A percentile compares a stretch with the other conserved stretches of the same genome.
phyloP scores from a whole-genome alignment of 2,888 invertebrate genomes.

The Caenorhabditis panamensis region DNA sequence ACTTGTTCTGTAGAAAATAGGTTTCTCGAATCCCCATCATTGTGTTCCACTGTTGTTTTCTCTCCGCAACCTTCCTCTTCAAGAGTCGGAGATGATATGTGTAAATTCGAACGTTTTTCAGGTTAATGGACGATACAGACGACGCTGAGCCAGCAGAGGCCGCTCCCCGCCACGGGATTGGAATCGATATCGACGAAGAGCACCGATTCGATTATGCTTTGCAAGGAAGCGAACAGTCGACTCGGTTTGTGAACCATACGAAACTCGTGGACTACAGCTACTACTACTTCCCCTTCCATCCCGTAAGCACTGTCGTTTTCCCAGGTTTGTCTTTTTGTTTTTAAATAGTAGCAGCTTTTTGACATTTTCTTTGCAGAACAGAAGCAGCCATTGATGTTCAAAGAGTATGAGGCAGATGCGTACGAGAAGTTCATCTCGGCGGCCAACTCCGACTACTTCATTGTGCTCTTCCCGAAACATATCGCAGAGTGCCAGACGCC shows the following conservation, averaged over 20 bases:
- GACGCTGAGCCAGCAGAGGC: not conserved
- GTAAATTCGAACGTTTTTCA: too few relatives aligned
- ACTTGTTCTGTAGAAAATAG: too few relatives aligned
- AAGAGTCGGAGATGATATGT: too few relatives aligned
- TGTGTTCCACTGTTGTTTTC: too few relatives aligned
- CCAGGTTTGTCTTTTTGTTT: constrained; percentile 15
- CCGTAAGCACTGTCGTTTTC: constrained; percentile 16
- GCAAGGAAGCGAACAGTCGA: not conserved
- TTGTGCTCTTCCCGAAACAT: constrained; percentile 18
- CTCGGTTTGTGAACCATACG: constrained; percentile 12
- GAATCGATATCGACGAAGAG: not conserved
- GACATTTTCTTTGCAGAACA: too few relatives aligned
- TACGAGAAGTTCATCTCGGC: constrained; percentile 13
- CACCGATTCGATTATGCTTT: constrained; percentile 34
- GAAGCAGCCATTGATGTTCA: constrained; percentile 20
- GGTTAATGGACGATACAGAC: not conserved
- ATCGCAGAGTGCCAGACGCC: constrained; percentile 6
- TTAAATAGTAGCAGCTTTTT: not conserved
- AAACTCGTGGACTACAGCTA: constrained; percentile 19
- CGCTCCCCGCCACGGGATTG: too few relatives aligned
- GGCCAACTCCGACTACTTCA: constrained; percentile 29
- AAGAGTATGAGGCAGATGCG: constrained; percentile 4
- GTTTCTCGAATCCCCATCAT: too few relatives aligned
- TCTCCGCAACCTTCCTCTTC: too few relatives aligned
- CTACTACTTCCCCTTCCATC: constrained; percentile 30